Conservation (phyloP, 2,113 vertebrate species). For the Bolborhynchus lineola region DNA sequence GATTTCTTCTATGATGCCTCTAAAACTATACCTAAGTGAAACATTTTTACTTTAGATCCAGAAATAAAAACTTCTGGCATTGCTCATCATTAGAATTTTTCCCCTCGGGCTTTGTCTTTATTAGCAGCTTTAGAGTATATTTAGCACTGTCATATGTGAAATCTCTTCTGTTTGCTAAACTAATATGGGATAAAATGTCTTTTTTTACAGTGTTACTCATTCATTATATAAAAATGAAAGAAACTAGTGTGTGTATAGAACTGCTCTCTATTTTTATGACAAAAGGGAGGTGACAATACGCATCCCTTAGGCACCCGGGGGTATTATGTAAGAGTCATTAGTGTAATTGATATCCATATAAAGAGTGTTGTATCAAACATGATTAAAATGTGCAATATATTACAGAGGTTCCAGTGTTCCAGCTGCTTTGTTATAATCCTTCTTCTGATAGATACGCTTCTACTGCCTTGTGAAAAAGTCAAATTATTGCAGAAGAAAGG, state of each 20-base stretch:
- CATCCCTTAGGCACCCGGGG: conserved; percentile 72
- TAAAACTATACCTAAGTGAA: conserved; percentile 78
- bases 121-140: conserved; percentile 82
- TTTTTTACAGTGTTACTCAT: conserved; percentile 78
- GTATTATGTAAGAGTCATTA: conserved; percentile 82
- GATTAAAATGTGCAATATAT: conserved; percentile 78
- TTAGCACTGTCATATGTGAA: conserved; percentile 79
- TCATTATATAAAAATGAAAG: conserved; percentile 80
- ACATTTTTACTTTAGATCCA: conserved; percentile 71
- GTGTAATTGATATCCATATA: conserved; percentile 79
- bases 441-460: conserved; percentile 54
- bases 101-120: conserved; percentile 77
- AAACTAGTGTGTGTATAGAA: conserved; percentile 69
- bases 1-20: conserved; percentile 69
- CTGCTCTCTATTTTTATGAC: conserved; percentile 77
- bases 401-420: conserved; percentile 69
- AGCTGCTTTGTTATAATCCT: conserved; percentile 70
- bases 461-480: conserved; percentile 58
- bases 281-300: conserved; percentile 76
- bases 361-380: conserved; percentile 77
- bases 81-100: conserved; percentile 76
- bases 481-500: conserved; percentile 52
- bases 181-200: conserved; percentile 78
- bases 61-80: conserved; percentile 79
- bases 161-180: conserved; percentile 78